Evolutionary conservation across 2,888 invertebrate species (phyloP).

Genomic region (Eulithis testata): DNA sequence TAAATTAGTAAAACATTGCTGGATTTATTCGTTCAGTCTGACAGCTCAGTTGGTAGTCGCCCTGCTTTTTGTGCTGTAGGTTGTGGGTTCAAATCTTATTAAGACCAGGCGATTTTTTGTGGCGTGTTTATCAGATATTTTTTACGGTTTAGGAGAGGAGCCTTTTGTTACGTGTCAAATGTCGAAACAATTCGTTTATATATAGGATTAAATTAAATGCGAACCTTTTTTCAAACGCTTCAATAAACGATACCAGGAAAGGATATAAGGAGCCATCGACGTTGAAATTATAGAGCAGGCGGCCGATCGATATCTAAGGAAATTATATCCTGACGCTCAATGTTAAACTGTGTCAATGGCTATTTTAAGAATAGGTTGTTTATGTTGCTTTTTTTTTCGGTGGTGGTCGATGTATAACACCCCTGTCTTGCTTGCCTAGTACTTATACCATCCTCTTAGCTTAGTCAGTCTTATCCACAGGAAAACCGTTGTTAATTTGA

Average conservation of each 20-base stretch:
- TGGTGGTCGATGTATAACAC: neutral
- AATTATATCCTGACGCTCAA: neutral
- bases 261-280: neutral
- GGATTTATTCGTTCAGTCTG: neutral
- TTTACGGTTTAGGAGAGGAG: no score
- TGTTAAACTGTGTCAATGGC: conserved; percentile 5
- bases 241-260: neutral
- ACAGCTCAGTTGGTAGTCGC: neutral
- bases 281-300: conserved; percentile 8
- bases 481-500: no score
- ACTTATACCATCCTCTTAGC: no score
- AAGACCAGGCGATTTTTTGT: no score
- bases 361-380: conserved; percentile 8
- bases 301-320: conserved; percentile 9
- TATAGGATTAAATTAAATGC: no score
- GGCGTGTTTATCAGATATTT: no score
- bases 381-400: neutral
- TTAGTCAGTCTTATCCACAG: no score
- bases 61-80: neutral
- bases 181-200: no score
- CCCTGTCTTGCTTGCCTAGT: no score
- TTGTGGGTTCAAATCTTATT: neutral
- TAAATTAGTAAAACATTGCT: conserved; percentile 4
- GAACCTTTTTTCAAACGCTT: no score
- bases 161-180: no score